phyloP scores from a whole-genome alignment of 2,113 vertebrate genomes.

The Tachysurus fulvidraco region DNA sequence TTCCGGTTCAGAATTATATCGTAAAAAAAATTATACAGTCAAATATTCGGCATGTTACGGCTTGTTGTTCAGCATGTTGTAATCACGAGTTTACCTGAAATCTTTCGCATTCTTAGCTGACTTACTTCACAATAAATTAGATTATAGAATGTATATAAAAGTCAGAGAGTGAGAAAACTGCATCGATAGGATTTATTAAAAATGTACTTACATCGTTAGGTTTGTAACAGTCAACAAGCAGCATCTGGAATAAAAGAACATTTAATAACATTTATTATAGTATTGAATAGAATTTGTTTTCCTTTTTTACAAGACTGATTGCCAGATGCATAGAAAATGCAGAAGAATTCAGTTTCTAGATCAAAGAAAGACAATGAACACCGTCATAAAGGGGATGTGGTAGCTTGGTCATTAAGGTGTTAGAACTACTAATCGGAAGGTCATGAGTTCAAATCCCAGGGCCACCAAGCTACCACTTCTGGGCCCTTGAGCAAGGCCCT shows the following conservation, averaged over 20 bases:
- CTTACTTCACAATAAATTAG: neutral
- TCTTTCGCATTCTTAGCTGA: neutral
- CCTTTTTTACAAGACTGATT: neutral
- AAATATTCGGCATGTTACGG: neutral
- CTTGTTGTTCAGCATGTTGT: neutral
- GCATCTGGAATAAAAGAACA: slow-evolving; percentile 64
- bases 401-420: no score
- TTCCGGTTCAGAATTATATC: neutral
- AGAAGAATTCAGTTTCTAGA: neutral
- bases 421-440: no score
- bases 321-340: neutral
- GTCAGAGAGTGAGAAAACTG: neutral
- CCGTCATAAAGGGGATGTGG: no score
- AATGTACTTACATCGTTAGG: slow-evolving; percentile 76
- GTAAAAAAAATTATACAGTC: neutral
- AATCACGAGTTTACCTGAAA: neutral
- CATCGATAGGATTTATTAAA: neutral
- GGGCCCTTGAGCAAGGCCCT: no score
- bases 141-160: neutral
- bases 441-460: no score
- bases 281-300: no score
- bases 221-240: slow-evolving; percentile 82
- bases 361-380: no score
- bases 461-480: no score
- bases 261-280: no score